phyloP scores from a whole-genome alignment of 2,113 vertebrate genomes.

The Pimephales promelas region DNA sequence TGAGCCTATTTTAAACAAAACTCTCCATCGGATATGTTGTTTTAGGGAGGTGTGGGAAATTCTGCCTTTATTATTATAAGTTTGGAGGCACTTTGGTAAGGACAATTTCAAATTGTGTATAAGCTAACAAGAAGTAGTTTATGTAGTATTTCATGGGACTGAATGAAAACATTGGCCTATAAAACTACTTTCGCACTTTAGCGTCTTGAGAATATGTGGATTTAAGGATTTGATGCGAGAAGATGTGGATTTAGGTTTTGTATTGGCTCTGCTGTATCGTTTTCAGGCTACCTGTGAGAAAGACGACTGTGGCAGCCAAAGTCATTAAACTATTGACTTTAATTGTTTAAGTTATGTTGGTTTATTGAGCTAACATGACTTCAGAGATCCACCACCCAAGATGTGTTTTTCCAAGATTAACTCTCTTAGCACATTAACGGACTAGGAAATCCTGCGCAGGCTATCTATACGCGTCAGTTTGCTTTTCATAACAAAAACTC shows the following conservation, averaged over 20 bases:
- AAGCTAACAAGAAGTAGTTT: conserved; percentile 14
- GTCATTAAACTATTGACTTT: conserved; percentile 7
- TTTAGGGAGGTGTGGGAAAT: conserved; percentile 12
- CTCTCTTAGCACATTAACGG: conserved; percentile 54
- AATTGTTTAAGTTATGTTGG: conserved; percentile 21
- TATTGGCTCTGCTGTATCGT: not conserved
- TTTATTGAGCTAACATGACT: conserved; percentile 32
- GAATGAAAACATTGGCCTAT: conserved; percentile 19
- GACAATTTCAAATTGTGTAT: not conserved
- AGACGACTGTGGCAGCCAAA: not conserved
- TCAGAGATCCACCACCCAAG: conserved; percentile 47
- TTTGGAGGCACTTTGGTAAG: conserved; percentile 1
- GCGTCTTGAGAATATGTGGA: conserved; percentile 11
- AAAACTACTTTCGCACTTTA: conserved; percentile 1
- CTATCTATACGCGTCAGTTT: conserved; percentile 41
- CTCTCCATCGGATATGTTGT: not conserved
- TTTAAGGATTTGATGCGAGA: conserved; percentile 8
- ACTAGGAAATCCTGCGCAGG: conserved; percentile 59
- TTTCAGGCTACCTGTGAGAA: conserved; percentile 6
- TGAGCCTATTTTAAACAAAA: conserved; percentile 1
- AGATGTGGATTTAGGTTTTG: conserved; percentile 24
- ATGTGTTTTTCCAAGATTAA: conserved; percentile 62
- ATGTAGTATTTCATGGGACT: conserved; percentile 6
- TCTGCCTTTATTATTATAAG: conserved; percentile 1
- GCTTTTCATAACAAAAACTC: conserved; percentile 39